Percentiles rank a stretch among this genome's conserved stretches.
phyloP scores from a whole-genome alignment of 2,113 vertebrate genomes.

The Diphyllodes magnificus region DNA sequence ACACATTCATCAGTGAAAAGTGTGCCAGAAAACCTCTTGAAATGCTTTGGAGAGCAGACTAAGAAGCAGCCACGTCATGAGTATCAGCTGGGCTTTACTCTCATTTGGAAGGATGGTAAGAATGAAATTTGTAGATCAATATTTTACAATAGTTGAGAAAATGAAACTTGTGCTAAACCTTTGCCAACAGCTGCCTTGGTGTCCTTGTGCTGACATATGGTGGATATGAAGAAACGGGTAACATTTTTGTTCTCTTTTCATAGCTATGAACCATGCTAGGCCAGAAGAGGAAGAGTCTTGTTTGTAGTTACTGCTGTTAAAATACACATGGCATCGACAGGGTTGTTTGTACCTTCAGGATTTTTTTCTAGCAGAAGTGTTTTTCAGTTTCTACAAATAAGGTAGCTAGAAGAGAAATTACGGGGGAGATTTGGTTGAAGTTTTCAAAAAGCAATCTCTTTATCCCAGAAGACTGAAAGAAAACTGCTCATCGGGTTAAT shows the following conservation, averaged over 20 bases:
- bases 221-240: neutral
- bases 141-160: neutral
- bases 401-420: neutral
- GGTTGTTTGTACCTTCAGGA: neutral
- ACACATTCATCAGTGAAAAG: slow-evolving; percentile 84
- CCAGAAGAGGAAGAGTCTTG: neutral
- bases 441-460: neutral
- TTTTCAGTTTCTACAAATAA: neutral
- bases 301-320: neutral
- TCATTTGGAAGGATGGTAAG: slow-evolving; percentile 98
- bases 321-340: neutral
- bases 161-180: neutral
- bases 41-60: slow-evolving; percentile 85
- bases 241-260: neutral
- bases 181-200: neutral
- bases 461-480: neutral
- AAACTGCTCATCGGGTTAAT: neutral
- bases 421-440: neutral
- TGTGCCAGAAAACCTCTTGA: slow-evolving; percentile 81
- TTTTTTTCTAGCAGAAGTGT: neutral
- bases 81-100: slow-evolving; percentile 92
- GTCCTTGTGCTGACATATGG: neutral
- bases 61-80: slow-evolving; percentile 79
- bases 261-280: neutral
- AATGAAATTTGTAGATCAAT: neutral